Conservation (phyloP, 2,888 invertebrate genomes). For the Empis livida region DNA sequence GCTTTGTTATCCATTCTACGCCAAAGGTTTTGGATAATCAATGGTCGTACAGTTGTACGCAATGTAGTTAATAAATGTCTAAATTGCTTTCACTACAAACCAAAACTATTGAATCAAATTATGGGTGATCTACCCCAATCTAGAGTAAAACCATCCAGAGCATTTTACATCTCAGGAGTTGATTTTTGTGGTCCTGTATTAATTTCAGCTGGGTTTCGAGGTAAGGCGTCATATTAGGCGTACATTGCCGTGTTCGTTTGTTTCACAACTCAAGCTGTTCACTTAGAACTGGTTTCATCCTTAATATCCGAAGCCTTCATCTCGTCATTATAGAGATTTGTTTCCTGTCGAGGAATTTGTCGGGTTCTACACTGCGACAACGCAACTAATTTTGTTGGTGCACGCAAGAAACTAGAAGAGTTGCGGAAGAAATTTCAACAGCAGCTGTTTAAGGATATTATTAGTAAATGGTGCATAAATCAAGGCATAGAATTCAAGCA, state of each 20-base stretch:
- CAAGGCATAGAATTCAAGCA: constrained; percentile 2
- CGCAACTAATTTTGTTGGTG: constrained; percentile 12
- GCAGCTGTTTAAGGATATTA: constrained; percentile 5
- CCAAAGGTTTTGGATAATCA: constrained; percentile 1
- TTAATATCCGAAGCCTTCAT: constrained; percentile 11
- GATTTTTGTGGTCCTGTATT: constrained; percentile 8
- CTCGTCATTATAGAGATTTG: constrained; percentile 10
- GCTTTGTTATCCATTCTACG: neutral
- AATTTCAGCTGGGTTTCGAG: constrained; percentile 1
- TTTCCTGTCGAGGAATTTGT: constrained; percentile 9
- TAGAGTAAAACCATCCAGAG: constrained; percentile 5
- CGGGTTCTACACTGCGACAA: constrained; percentile 10
- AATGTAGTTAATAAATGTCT: constrained; percentile 9
- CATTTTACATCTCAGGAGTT: constrained; percentile 9
- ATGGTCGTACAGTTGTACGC: constrained; percentile 7
- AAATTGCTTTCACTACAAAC: constrained; percentile 9
- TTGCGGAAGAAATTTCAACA: constrained; percentile 6
- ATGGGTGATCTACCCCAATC: constrained; percentile 11
- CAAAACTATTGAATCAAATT: constrained; percentile 9
- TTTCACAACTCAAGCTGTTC: constrained; percentile 10
- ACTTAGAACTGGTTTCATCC: constrained; percentile 12
- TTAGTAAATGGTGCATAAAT: constrained; percentile 6
- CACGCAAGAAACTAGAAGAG: constrained; percentile 8
- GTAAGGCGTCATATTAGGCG: constrained; percentile 5
- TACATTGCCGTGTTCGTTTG: constrained; percentile 11